Base-by-base conservation (phyloP, 2,888 invertebrate species). In the Phasia obesa region DNA sequence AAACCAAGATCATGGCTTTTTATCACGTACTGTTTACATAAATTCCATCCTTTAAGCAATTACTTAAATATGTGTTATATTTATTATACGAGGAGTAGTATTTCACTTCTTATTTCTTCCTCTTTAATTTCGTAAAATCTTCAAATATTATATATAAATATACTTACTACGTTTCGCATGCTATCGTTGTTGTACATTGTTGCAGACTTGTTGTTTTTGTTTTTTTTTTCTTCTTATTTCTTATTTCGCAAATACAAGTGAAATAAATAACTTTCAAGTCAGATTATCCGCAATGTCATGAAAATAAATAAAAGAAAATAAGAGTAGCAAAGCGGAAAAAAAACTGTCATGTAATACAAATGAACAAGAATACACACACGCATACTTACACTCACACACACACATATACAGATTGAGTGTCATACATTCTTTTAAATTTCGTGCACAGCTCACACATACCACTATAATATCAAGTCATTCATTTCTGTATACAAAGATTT, bases 211-310 rank as follows among this genome's bases (percentile, higher is more conserved):
- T 21, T 47, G 2, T 60, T 38, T 27, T 17, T 27, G 13, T n/a
- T 19, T 27, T 35, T 25, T 35, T 44, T 42, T 11, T n/a, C 7
- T 27, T 35, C 19, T 35, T 44, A 27, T 11, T 65, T 25, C 75
- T 21, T 60, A 19, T 69, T 27, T 69, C 6, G 44, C 27, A 65
- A 71, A 76, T 83, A 79, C 79, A 73, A 73, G 55, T 55, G 89
- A 89, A 89, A 89, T 89, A 89, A 89, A 89, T 89, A 89, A 89
- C 89, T 88, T 89, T 89, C 89, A 88, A 89, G 88, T 89, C 88
- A 90, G 90, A 90, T 90, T 90, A 90, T 90, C 90, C 90, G 88
- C 89, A 88, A 90, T 90, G 90, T 90, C 90, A 90, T 88, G 90
- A 88, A 90, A 88, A 83, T 76, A 79, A 79, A 88, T 89, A 88